These are phyloP conservation scores for Cryptus armator DNA, from an alignment of 2,888 invertebrate species.

Conservation along the genomic window DNA sequence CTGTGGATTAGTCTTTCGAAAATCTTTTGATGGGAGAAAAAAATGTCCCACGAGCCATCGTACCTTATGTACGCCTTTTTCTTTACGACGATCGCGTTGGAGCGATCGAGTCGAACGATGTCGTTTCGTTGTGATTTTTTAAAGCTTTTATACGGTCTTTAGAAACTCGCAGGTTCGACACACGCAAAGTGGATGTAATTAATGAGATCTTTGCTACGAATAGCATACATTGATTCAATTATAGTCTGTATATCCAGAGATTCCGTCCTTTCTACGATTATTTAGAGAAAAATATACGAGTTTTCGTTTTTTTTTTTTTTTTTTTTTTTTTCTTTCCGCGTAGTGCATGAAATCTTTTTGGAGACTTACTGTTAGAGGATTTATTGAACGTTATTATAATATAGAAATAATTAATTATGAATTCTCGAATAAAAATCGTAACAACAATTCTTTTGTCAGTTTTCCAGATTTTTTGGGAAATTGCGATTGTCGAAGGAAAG, in stretches of 20 bases:
- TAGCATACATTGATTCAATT: constrained; percentile 15
- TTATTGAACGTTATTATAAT: constrained; percentile 42
- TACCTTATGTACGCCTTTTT: neutral
- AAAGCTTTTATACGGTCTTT: constrained; percentile 70
- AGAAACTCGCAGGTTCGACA: constrained; percentile 76
- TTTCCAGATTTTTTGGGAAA: too few relatives aligned
- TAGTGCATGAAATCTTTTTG: constrained; percentile 27
- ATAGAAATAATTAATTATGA: neutral
- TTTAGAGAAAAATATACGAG: constrained; percentile 8
- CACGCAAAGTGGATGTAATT: constrained; percentile 14
- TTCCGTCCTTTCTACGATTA: constrained; percentile 36
- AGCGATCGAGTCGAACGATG: constrained; percentile 46
- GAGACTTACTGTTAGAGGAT: constrained; percentile 29
- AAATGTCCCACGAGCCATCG: constrained; percentile 59
- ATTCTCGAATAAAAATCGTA: constrained; percentile 17
- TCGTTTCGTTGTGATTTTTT: constrained; percentile 75
- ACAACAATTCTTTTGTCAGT: neutral
- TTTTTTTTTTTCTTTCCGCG: constrained; percentile 20
- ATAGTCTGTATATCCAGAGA: constrained; percentile 21
- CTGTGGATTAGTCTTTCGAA: neutral
- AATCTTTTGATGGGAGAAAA: constrained; percentile 9
- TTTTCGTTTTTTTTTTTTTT: neutral
- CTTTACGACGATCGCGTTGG: constrained; percentile 21
- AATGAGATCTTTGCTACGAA: constrained; percentile 35
- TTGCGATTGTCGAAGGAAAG: too few relatives aligned